Evolutionary conservation across 2,113 vertebrate species (phyloP), one percentile per base, ranked within the genome.

Genomic region (Crotalus viridis): DNA sequence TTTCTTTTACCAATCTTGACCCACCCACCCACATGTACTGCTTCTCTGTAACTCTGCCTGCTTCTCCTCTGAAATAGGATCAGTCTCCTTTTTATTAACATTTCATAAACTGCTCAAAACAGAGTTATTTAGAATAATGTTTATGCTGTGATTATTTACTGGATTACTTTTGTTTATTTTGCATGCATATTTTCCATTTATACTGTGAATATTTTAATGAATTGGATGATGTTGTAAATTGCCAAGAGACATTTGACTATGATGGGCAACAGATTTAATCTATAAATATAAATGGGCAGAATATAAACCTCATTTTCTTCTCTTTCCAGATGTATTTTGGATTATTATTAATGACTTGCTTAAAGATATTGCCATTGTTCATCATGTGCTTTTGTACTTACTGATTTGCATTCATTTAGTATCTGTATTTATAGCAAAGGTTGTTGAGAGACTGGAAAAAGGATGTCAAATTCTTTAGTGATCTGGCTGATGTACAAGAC

Each of bases 371-470:
- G 93, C 48, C 94, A 59, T 92, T 21, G 69, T 48, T 94, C 54
- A 93, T 95, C 96, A 89, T 17, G 86, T 28, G 64, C 89, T 89
- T 96, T 55, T 89, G 22, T 94, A 28, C 91, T 89, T 51, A n/a
- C 5, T 51, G 89, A 33, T 56, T 88, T 33, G 89, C 74, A 89
- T 93, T 92, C 24, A 88, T 46, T 39, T 26, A 95, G 89, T 90
- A 92, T 59, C 88, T 94, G 95, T 48, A 33, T 85, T 95, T 96
- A 88, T 92, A 46, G 88, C 85, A 91, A 87, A 93, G 54, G 89
- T 94, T 94, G 94, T 93, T 94, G 90, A 95, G 69, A 90, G 69
- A 93, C 61, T 95, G 92, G 95, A 92, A 94, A 93, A 92, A 89
- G 90, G 93, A 12, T 94, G 85, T 95, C 89, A 95, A 89, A 95